Conservation (phyloP, 2,113 vertebrate genomes). For the Gallinago paraguaiae region DNA sequence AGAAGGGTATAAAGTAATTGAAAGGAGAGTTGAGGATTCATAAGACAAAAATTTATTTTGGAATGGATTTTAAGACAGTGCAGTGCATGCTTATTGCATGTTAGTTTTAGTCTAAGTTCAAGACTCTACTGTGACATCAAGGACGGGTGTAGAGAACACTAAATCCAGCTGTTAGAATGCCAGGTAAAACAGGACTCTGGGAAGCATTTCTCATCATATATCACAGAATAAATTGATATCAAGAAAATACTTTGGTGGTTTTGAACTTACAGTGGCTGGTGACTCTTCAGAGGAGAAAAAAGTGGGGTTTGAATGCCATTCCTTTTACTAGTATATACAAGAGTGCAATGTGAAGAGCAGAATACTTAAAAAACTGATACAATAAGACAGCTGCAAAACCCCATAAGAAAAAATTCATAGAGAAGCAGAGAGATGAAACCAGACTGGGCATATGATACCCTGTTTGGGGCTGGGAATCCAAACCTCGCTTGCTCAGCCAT, state of each 20-base stretch:
- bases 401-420: background rate
- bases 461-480: background rate
- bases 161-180: background rate
- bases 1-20: background rate
- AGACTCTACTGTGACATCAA: background rate
- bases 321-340: background rate
- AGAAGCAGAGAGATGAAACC: background rate
- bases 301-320: background rate
- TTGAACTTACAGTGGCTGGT: background rate
- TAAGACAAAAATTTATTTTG: background rate
- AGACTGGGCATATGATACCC: background rate
- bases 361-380: background rate
- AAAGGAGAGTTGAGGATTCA: background rate
- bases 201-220: background rate
- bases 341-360: background rate
- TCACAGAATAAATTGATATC: background rate
- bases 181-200: background rate
- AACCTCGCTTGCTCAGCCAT: background rate
- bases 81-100: background rate
- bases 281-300: background rate
- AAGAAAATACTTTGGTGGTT: background rate
- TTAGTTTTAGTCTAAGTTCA: background rate
- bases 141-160: background rate
- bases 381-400: slow-evolving; percentile 26
- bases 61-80: background rate